Percentiles rank a stretch among this genome's conserved stretches.
These are phyloP conservation scores for Pseudochromis fuscus DNA, from an alignment of 2,797 vertebrate genomes.

Conservation along the genomic window DNA sequence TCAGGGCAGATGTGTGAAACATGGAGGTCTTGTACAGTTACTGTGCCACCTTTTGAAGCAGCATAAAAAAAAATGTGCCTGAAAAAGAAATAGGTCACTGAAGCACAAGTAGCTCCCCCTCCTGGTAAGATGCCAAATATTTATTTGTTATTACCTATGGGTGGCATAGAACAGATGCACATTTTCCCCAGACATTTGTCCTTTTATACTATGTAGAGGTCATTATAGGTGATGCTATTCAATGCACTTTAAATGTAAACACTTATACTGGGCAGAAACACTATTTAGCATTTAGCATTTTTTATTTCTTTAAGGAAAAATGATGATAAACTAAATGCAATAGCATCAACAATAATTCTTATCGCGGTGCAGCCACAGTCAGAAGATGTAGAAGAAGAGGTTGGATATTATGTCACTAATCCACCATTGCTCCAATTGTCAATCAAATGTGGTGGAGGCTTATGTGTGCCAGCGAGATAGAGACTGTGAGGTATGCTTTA, in stretches of 20 bases:
- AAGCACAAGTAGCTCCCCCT: slow-evolving; percentile 49
- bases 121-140: slow-evolving; percentile 29
- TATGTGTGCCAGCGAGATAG: neutral
- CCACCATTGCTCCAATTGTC: neutral
- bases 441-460: neutral
- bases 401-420: too few species aligned
- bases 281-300: neutral
- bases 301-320: too few species aligned
- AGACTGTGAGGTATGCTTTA: neutral
- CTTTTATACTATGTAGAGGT: neutral
- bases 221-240: neutral
- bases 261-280: neutral
- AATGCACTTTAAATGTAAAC: neutral
- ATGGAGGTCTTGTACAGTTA: neutral
- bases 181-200: neutral
- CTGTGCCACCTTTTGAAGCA: neutral
- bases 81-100: neutral
- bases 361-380: too few species aligned
- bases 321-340: too few species aligned
- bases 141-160: neutral
- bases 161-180: neutral
- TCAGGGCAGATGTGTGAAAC: too few species aligned
- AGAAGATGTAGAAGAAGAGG: too few species aligned
- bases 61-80: neutral
- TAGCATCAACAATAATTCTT: too few species aligned